These are phyloP conservation scores for Dendroctonus ponderosae DNA, from an alignment of 1,140 invertebrate species.

Conservation along the genomic window DNA sequence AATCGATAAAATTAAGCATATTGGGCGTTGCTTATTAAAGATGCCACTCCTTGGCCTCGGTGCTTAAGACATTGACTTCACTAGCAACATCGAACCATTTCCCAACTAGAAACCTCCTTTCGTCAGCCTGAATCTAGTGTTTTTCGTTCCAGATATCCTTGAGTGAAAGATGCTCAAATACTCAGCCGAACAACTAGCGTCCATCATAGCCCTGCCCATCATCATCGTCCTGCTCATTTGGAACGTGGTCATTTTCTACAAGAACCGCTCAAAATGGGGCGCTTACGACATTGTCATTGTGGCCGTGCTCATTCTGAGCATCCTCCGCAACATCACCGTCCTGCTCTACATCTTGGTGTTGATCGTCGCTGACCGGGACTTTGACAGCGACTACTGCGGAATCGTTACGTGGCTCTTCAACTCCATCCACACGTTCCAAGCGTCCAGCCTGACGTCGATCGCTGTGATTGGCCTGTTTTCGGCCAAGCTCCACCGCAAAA, in stretches of 20 bases:
- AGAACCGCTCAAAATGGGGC: constrained; percentile 53
- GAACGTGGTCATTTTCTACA: constrained; percentile 52
- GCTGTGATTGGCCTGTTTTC: constrained; percentile 55
- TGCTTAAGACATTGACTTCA: background rate
- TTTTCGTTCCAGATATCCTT: constrained; percentile 3
- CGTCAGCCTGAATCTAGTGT: background rate
- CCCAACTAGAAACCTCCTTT: background rate
- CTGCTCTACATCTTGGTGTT: constrained; percentile 50
- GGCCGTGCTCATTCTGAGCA: constrained; percentile 50
- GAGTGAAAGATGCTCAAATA: constrained; percentile 44
- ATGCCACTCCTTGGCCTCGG: constrained; percentile 13
- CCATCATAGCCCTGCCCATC: constrained; percentile 51
- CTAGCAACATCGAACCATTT: background rate
- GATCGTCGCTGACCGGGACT: constrained; percentile 37
- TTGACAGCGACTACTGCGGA: constrained; percentile 50
- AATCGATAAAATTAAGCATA: constrained; percentile 14
- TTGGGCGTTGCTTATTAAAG: constrained; percentile 13
- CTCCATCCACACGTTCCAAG: constrained; percentile 56
- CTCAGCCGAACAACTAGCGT: constrained; percentile 47
- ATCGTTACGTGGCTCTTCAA: constrained; percentile 55
- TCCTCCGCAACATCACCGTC: constrained; percentile 50
- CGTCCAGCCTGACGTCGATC: constrained; percentile 56
- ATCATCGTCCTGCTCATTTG: constrained; percentile 49
- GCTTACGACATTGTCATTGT: constrained; percentile 56
- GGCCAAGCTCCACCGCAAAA: constrained; percentile 51